Percentiles rank a stretch among this genome's conserved stretches.
Evolutionary conservation across 2,888 invertebrate genomes (phyloP).

Genomic region (Megalurothrips usitatus): DNA sequence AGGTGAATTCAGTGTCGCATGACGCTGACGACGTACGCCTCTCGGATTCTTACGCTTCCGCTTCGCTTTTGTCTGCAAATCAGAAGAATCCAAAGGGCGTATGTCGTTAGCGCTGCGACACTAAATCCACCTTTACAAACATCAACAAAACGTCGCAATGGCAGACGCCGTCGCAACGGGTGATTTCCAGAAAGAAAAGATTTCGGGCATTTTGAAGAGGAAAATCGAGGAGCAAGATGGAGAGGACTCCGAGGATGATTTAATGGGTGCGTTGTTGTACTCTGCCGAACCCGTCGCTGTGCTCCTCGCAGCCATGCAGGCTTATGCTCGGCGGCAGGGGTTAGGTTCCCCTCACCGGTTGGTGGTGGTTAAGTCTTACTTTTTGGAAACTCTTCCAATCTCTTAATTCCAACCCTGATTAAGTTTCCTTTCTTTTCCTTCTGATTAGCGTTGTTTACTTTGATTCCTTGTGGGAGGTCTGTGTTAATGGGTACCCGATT

Average conservation of each 20-base stretch:
- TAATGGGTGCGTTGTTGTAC: neutral
- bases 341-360: neutral
- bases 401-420: neutral
- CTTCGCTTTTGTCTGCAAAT: too few relatives aligned
- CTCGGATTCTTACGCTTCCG: too few relatives aligned
- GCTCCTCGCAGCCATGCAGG: neutral
- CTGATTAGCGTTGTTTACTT: neutral
- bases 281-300: neutral
- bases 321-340: neutral
- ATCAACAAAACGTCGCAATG: slow-evolving; percentile 10
- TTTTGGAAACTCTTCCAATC: neutral
- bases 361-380: neutral
- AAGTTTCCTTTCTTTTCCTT: neutral
- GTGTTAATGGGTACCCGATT: neutral
- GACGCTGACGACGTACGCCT: too few relatives aligned
- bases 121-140: too few relatives aligned
- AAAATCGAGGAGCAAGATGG: neutral
- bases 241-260: neutral
- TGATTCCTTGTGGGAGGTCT: neutral
- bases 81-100: too few relatives aligned
- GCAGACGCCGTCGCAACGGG: neutral
- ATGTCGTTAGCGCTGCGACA: too few relatives aligned
- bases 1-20: too few relatives aligned
- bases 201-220: neutral
- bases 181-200: neutral